phyloP scores from a whole-genome alignment of 2,797 vertebrate genomes.

The Aselliscus stoliczkanus region DNA sequence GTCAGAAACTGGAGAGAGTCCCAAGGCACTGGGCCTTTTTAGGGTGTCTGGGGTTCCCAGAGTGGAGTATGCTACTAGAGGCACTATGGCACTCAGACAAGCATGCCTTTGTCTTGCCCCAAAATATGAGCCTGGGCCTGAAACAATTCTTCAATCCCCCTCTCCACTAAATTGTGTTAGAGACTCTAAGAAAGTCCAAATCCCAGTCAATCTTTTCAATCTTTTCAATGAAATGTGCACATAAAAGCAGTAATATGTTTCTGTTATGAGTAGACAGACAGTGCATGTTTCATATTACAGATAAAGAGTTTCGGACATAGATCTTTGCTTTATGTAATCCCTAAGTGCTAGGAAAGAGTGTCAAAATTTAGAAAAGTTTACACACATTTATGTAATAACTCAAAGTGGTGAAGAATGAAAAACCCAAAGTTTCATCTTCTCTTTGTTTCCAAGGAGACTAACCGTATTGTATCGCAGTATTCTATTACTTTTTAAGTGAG shows the following conservation, averaged over 20 bases:
- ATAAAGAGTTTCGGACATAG: neutral
- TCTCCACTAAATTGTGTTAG: neutral
- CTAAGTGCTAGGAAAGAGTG: neutral
- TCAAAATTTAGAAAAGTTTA: slow-evolving; percentile 21
- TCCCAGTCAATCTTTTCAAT: neutral
- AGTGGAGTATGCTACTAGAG: neutral
- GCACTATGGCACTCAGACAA: neutral
- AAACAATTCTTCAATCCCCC: neutral
- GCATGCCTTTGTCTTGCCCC: neutral
- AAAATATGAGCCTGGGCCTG: neutral
- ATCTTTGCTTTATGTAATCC: slow-evolving; percentile 11
- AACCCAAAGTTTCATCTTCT: neutral
- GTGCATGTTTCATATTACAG: neutral
- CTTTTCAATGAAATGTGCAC: neutral
- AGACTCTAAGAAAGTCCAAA: neutral
- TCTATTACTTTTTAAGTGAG: neutral
- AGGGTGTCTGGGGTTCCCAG: neutral
- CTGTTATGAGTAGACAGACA: neutral
- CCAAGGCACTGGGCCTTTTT: too few species aligned
- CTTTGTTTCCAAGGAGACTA: slow-evolving; percentile 65
- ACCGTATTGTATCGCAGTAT: neutral
- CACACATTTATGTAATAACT: slow-evolving; percentile 16
- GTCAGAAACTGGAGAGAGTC: neutral
- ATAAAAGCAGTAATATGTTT: neutral
- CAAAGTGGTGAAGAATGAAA: slow-evolving; percentile 45